Evolutionary conservation across 1,140 invertebrate genomes (phyloP).

Genomic region (Maconellicoccus hirsutus): DNA sequence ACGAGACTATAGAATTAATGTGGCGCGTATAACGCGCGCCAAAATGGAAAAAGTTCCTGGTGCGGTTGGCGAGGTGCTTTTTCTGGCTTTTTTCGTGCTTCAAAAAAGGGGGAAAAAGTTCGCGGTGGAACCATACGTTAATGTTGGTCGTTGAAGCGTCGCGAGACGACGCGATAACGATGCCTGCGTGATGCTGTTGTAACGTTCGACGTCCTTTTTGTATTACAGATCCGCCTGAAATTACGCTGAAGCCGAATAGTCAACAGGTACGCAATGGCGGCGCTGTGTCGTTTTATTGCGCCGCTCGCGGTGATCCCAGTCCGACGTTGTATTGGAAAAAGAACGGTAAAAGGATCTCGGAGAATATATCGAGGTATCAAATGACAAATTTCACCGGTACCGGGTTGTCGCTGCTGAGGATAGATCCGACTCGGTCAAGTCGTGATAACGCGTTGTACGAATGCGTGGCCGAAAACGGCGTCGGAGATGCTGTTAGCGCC

Average conservation of each 20-base stretch:
- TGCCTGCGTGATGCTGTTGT: neutral
- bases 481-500: slow-evolving; percentile 83
- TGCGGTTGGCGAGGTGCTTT: too few species aligned
- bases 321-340: slow-evolving; percentile 84
- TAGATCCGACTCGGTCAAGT: slow-evolving; percentile 71
- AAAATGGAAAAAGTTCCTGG: neutral
- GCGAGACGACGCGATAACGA: too few species aligned
- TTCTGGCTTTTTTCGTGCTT: too few species aligned
- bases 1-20: neutral
- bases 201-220: neutral
- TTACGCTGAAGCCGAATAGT: slow-evolving; percentile 70
- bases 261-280: slow-evolving; percentile 77
- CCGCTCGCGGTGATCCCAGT: slow-evolving; percentile 75
- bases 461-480: slow-evolving; percentile 92
- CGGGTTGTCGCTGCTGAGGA: slow-evolving; percentile 59
- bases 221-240: slow-evolving; percentile 74
- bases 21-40: neutral
- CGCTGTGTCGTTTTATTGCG: slow-evolving; percentile 92
- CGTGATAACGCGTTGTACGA: slow-evolving; percentile 86
- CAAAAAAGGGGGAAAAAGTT: too few species aligned
- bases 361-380: slow-evolving; percentile 58
- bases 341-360: slow-evolving; percentile 70
- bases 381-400: slow-evolving; percentile 47
- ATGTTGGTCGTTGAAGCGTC: too few species aligned
- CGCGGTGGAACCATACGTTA: too few species aligned